Percentiles rank a stretch among this genome's conserved stretches.
These are phyloP conservation scores for Microlaimidae sp. DNA, from an alignment of 2,888 invertebrate genomes.

Conservation along the genomic window DNA sequence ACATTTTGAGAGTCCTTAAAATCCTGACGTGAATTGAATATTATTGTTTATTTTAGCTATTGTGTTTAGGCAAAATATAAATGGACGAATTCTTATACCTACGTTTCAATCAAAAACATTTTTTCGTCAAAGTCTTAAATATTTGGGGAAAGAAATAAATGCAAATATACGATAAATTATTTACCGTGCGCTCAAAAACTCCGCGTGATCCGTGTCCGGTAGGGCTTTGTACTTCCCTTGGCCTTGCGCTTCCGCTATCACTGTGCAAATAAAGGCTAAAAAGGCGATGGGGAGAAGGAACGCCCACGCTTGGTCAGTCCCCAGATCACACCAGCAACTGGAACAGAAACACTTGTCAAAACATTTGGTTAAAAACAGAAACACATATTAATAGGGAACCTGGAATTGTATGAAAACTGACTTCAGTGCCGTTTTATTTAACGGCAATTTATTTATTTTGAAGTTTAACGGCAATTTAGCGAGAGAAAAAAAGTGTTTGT, in stretches of 20 bases:
- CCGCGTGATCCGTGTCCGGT: constrained; percentile 3
- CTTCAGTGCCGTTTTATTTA: not conserved
- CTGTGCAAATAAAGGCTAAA: not conserved
- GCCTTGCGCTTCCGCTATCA: constrained; percentile 9
- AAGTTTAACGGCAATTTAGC: too few species aligned
- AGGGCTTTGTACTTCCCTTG: constrained; percentile 7
- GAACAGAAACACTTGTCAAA: not conserved
- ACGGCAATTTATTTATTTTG: not conserved
- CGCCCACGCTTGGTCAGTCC: constrained; percentile 7
- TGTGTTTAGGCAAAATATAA: too few species aligned
- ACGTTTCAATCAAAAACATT: too few species aligned
- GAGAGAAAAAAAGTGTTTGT: too few species aligned
- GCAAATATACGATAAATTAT: too few species aligned
- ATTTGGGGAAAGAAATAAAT: too few species aligned
- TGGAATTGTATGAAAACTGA: not conserved
- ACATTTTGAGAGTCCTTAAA: too few species aligned
- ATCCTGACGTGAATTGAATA: too few species aligned
- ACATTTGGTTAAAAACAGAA: not conserved
- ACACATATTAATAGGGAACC: too few species aligned
- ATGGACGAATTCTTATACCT: too few species aligned
- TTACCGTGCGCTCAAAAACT: not conserved
- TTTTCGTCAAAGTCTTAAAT: too few species aligned
- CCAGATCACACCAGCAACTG: constrained; percentile 11
- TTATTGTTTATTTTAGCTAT: too few species aligned
- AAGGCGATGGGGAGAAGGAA: constrained; percentile 8